A percentile compares a stretch with the other conserved stretches of the same genome.
These are phyloP conservation scores for Anguilla megastoma DNA, from an alignment of 2,797 vertebrate genomes.

Conservation along the genomic window DNA sequence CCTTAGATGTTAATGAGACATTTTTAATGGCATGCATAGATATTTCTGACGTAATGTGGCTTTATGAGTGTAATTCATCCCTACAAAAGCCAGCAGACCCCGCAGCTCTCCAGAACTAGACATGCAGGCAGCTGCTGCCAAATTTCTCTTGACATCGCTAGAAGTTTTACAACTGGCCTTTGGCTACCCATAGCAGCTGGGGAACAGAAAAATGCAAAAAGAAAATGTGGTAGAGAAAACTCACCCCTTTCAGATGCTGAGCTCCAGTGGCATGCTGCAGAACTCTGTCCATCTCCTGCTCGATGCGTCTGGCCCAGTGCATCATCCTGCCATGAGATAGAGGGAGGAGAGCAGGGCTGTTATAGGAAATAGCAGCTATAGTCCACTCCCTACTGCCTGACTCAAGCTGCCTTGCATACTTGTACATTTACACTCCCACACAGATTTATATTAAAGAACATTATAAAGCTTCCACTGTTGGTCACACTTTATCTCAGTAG, in stretches of 20 bases:
- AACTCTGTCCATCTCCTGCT: slow-evolving; percentile 96
- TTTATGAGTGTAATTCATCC: not conserved
- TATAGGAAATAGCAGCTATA: slow-evolving; percentile 37
- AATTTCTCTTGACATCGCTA: not conserved
- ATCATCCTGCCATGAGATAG: slow-evolving; percentile 84
- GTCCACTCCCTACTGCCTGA: not conserved
- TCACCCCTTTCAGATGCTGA: slow-evolving; percentile 94
- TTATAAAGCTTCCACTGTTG: not conserved
- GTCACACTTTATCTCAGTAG: not conserved
- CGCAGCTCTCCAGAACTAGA: not conserved
- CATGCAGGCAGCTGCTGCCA: not conserved
- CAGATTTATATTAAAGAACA: not conserved
- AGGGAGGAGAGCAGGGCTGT: slow-evolving; percentile 36
- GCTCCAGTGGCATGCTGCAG: slow-evolving; percentile 95
- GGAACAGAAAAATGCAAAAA: not conserved
- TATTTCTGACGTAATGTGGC: not conserved
- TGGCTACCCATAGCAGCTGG: not conserved
- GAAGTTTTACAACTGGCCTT: not conserved
- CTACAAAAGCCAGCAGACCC: not conserved
- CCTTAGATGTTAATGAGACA: too few species aligned
- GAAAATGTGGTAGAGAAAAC: slow-evolving; percentile 47
- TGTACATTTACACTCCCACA: not conserved
- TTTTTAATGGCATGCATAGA: not conserved
- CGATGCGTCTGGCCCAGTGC: slow-evolving; percentile 95
- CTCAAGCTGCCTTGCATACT: not conserved